These are phyloP conservation scores for Ancistrus triradiatus DNA, from an alignment of 2,113 vertebrate species.

Conservation along the genomic window DNA sequence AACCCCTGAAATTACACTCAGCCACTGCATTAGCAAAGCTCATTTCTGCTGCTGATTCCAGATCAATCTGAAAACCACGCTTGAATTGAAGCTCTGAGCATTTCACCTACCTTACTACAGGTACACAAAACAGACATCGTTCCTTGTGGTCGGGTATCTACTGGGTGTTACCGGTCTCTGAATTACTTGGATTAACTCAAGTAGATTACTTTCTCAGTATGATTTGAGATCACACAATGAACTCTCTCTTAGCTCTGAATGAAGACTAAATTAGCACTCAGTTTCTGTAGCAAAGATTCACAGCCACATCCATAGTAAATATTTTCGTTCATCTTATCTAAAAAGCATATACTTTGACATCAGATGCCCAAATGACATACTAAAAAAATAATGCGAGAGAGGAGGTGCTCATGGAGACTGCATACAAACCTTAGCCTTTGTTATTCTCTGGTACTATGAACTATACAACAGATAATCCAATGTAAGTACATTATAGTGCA, in stretches of 20 bases:
- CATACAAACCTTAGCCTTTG: no score
- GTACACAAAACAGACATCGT: not conserved
- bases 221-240: not conserved
- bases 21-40: not conserved
- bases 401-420: no score
- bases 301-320: constrained; percentile 7
- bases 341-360: not conserved
- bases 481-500: no score
- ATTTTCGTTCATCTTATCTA: no score
- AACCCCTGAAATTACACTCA: not conserved
- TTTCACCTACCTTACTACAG: not conserved
- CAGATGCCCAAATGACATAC: not conserved
- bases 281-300: not conserved
- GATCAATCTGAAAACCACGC: not conserved
- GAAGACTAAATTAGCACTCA: not conserved
- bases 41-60: not conserved
- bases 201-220: not conserved
- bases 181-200: not conserved
- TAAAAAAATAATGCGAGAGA: not conserved
- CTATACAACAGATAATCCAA: no score
- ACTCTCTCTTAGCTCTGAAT: constrained; percentile 3
- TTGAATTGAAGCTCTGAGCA: not conserved
- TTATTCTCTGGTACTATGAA: no score
- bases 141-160: no score
- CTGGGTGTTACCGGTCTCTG: not conserved